phyloP scores from a whole-genome alignment of 1,140 invertebrate species.

The Protaetia brevitarsis region DNA sequence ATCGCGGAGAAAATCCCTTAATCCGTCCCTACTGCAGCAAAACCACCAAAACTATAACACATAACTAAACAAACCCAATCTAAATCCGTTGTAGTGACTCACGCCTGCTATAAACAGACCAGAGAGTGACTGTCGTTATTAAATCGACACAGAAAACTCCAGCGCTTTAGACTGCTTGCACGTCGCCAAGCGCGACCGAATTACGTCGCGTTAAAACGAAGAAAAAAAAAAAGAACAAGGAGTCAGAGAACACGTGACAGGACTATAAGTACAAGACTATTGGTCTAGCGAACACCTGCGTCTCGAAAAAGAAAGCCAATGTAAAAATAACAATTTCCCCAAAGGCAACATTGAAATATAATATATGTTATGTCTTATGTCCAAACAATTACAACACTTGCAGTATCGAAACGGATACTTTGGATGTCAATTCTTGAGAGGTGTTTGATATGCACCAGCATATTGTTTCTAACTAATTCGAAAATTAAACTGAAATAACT shows the following conservation, averaged over 20 bases:
- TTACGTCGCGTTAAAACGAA: background rate
- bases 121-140: conserved; percentile 20
- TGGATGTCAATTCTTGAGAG: too few relatives aligned
- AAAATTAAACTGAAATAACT: too few relatives aligned
- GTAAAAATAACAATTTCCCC: background rate
- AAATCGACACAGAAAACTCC: conserved; percentile 17
- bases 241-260: background rate
- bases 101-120: conserved; percentile 38
- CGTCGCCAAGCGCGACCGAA: conserved; percentile 13
- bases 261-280: conserved; percentile 7
- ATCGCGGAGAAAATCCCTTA: background rate
- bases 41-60: conserved; percentile 27
- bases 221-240: background rate
- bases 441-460: too few relatives aligned
- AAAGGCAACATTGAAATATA: too few relatives aligned
- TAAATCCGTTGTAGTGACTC: conserved; percentile 38
- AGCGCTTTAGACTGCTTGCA: background rate
- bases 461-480: too few relatives aligned
- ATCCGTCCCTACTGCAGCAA: conserved; percentile 25
- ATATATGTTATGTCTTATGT: too few relatives aligned
- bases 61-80: conserved; percentile 40
- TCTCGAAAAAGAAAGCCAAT: background rate
- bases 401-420: too few relatives aligned
- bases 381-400: too few relatives aligned
- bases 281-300: conserved; percentile 3